phyloP scores from a whole-genome alignment of 2,113 vertebrate genomes.

The Vidua macroura region DNA sequence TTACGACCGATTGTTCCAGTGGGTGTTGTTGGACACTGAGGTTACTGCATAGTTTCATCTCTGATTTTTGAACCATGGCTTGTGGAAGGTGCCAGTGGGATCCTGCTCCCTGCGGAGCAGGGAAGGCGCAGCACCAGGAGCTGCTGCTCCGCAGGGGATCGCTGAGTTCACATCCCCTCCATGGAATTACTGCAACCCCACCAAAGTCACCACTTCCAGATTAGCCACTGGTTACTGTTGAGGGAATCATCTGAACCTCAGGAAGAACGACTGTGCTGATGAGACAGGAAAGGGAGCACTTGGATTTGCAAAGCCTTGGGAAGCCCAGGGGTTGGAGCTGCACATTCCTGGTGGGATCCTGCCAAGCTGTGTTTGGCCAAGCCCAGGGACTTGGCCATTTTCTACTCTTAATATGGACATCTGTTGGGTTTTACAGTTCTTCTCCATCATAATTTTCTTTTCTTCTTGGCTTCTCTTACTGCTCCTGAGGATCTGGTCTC shows the following conservation, averaged over 20 bases:
- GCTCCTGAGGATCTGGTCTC: neutral
- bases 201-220: neutral
- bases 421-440: neutral
- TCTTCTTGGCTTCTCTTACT: neutral
- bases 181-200: fast-evolving
- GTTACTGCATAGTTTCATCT: fast-evolving
- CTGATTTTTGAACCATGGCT: fast-evolving
- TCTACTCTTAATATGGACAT: neutral
- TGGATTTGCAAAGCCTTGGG: neutral
- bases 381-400: neutral
- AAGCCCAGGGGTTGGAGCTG: neutral
- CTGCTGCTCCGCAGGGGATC: neutral
- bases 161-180: neutral
- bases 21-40: neutral
- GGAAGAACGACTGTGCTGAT: neutral
- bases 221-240: neutral
- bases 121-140: neutral
- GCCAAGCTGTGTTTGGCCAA: neutral
- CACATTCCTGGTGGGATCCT: fast-evolving
- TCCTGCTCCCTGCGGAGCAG: fast-evolving
- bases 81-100: fast-evolving
- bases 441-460: neutral
- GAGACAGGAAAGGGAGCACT: neutral
- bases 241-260: neutral
- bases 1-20: neutral